phyloP scores from a whole-genome alignment of 1,140 invertebrate species.

The Berghia stephanieae region DNA sequence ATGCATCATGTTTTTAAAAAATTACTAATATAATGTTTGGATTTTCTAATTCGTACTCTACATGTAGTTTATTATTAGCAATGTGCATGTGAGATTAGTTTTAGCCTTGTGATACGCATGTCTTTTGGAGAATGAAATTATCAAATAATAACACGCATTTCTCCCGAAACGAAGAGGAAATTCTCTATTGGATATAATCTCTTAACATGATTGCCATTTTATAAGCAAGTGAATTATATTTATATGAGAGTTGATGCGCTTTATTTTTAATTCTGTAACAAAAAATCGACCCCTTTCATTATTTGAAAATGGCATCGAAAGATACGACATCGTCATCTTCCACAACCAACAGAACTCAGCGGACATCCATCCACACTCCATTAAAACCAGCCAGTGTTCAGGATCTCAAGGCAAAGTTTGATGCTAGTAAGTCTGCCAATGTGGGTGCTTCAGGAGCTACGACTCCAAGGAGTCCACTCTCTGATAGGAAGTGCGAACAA shows the following conservation, averaged over 20 bases:
- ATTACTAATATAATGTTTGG: too few relatives aligned
- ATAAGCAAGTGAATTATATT: background rate
- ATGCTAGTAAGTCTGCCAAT: conserved; percentile 11
- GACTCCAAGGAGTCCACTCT: background rate
- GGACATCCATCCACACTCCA: conserved; percentile 35
- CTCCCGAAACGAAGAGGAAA: background rate
- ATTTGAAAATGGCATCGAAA: background rate
- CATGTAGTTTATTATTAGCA: too few relatives aligned
- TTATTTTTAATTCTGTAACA: conserved; percentile 25
- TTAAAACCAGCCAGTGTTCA: conserved; percentile 38
- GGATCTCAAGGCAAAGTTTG: conserved; percentile 42
- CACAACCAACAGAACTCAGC: background rate
- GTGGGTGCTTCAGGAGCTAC: background rate
- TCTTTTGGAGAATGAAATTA: too few relatives aligned
- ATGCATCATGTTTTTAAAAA: too few relatives aligned
- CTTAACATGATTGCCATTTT: background rate
- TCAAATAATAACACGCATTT: too few relatives aligned
- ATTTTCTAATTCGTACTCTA: too few relatives aligned
- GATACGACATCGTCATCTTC: background rate
- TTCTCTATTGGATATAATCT: background rate
- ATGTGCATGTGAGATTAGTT: too few relatives aligned
- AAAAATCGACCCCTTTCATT: background rate
- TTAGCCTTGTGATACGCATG: too few relatives aligned
- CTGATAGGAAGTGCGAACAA: conserved; percentile 18
- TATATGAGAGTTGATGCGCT: conserved; percentile 18